A percentile compares a stretch with the other conserved stretches of the same genome.
These are phyloP conservation scores for Drosophila baimaii DNA, from an alignment of 1,140 invertebrate genomes.

Conservation along the genomic window DNA sequence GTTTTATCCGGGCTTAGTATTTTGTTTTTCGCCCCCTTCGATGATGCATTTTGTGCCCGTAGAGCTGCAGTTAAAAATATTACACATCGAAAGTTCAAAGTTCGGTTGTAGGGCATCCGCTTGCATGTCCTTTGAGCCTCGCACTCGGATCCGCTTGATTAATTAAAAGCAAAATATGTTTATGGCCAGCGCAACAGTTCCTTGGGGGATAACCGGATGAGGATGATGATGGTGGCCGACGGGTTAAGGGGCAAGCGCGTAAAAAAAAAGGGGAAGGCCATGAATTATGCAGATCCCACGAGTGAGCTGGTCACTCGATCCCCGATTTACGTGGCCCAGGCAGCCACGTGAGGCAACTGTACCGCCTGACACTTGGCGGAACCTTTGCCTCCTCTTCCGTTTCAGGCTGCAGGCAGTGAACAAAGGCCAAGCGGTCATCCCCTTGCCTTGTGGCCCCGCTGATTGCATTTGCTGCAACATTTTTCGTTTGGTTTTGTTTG, in stretches of 20 bases:
- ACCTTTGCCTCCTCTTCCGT: constrained; percentile 24
- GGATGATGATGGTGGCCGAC: constrained; percentile 15
- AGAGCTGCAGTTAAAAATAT: constrained; percentile 60
- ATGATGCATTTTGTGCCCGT: constrained; percentile 39
- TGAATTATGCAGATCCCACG: constrained; percentile 61
- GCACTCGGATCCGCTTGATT: constrained; percentile 66
- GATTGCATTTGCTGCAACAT: constrained; percentile 61
- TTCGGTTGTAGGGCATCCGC: constrained; percentile 67
- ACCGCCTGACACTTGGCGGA: constrained; percentile 55
- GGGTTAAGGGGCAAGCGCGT: not conserved
- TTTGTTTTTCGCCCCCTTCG: constrained; percentile 48
- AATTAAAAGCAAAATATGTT: constrained; percentile 79
- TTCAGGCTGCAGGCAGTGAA: constrained; percentile 13
- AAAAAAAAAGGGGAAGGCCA: constrained; percentile 33
- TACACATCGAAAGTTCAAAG: constrained; percentile 74
- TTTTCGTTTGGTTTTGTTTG: constrained; percentile 53
- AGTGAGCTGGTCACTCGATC: constrained; percentile 45
- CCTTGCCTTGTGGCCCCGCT: constrained; percentile 23
- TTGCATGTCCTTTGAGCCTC: constrained; percentile 64
- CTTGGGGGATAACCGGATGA: constrained; percentile 59
- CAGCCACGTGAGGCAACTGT: constrained; percentile 44
- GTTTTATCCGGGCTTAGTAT: constrained; percentile 64
- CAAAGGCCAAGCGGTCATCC: constrained; percentile 34
- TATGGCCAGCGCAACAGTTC: constrained; percentile 55
- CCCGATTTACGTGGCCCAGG: constrained; percentile 42